Conservation (phyloP, 2,888 invertebrate genomes). For the Cheilosia urbana region DNA sequence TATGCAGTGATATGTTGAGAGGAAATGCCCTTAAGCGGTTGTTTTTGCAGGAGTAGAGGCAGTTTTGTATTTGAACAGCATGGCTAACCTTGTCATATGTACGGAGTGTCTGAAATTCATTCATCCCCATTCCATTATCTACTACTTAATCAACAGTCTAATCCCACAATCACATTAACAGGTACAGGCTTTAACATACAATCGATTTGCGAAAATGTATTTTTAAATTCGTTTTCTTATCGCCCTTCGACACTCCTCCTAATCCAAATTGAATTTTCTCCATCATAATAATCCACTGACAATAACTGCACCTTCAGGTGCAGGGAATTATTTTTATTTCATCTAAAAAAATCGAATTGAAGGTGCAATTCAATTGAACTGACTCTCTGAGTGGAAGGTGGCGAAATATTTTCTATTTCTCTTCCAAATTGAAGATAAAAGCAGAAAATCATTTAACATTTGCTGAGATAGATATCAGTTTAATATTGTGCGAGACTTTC, state of each 20-base stretch:
- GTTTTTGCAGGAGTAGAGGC: no score
- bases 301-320: conserved; percentile 42
- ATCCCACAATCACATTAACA: no score
- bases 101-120: no score
- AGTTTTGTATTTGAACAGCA: no score
- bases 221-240: conserved; percentile 27
- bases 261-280: conserved; percentile 55
- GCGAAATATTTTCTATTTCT: neutral
- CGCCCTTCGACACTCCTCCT: conserved; percentile 29
- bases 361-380: conserved; percentile 10
- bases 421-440: neutral
- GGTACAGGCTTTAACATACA: no score
- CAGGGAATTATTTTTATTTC: conserved; percentile 41
- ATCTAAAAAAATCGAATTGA: conserved; percentile 30
- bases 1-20: no score
- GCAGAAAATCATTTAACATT: neutral
- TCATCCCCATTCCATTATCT: no score
- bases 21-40: no score
- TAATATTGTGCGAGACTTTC: no score
- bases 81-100: no score
- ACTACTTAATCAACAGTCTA: no score
- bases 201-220: neutral
- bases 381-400: neutral
- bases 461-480: no score
- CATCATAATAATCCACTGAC: conserved; percentile 30